Conservation (phyloP, 2,797 vertebrate species). For the Geotrypetes seraphini region DNA sequence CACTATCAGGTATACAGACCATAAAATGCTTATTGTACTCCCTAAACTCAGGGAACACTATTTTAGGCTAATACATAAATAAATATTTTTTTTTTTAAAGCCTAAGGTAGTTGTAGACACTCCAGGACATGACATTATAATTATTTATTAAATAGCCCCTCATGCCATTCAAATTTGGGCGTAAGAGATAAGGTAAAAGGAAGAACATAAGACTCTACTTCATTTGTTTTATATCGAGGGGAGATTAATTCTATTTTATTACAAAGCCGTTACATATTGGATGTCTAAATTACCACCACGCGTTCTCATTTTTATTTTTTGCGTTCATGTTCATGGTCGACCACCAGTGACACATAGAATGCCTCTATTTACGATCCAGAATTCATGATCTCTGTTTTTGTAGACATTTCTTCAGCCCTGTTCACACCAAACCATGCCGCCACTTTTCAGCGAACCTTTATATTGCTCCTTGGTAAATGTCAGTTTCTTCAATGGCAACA, state of each 20-base stretch:
- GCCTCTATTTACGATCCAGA: conserved; percentile 41
- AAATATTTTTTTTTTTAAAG: no score
- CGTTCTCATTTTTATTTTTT: conserved; percentile 8
- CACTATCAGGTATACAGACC: neutral
- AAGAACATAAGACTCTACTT: conserved; percentile 12
- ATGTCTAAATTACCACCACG: conserved; percentile 13
- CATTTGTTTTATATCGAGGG: conserved; percentile 28
- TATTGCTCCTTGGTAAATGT: no score
- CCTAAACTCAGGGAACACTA: neutral
- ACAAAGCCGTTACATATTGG: conserved; percentile 31
- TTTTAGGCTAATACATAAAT: no score
- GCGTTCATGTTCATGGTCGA: conserved; percentile 51
- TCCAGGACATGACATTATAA: no score
- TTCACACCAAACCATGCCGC: no score
- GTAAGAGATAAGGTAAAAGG: neutral
- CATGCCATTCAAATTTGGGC: no score
- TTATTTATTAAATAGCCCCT: no score
- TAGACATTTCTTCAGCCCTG: conserved; percentile 38
- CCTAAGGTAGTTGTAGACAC: no score
- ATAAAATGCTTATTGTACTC: neutral
- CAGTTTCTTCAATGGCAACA: no score
- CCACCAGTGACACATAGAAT: conserved; percentile 7
- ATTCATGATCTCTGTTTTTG: conserved; percentile 30
- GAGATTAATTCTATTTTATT: conserved; percentile 25
- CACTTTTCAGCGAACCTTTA: no score